Base-by-base conservation (phyloP, 2,797 vertebrate genomes). In the Liparis tanakae region DNA sequence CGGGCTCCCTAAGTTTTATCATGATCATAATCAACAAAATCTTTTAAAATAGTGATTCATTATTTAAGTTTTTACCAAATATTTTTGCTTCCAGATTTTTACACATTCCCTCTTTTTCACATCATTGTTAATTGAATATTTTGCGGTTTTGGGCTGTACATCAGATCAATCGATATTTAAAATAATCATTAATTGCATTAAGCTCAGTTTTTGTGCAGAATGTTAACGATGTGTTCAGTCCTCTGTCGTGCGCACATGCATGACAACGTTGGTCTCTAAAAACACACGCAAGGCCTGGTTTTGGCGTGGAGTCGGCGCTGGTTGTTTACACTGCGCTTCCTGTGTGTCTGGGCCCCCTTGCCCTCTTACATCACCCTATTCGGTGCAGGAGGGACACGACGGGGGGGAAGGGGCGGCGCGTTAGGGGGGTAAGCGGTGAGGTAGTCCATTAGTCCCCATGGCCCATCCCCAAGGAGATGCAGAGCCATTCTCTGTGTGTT, bases 241-340 rank as follows among this genome's bases (percentile, higher is more conserved):
- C 58, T 67, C 56, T 10, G 36, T 65, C 67, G 59, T 55, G 36
- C 53, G 64, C 62, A 57, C 43, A 17, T 68, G 37, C 66, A 67
- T 83, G 72, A 82, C 77, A 82, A 73, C 83, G 73, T 80, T 85
- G 76, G 44, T 68, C 82, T 80, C 50, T 50, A 65, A 83, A 78
- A 66, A 72, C 74, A 63, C 67, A 82, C 55, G n/a, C 70, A 61
- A 70, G 61, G 80, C 60, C 68, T 59, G 53, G 55, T 80, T 70
- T 30, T 82, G 80, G 85, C 67, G 7, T 66, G 41, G 73, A 79
- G 70, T 83, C 85, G 58, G 78, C 79, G 80, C 86, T 89, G 77
- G 88, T 78, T 94, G 93, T 94, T 94, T 93, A 93, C 93, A 86
- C 89, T 93, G 90, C n/a, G 82, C 91, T 92, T 94, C 89, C 93